A percentile compares a stretch with the other conserved stretches of the same genome.
phyloP scores from a whole-genome alignment of 2,888 invertebrate species.

The Thalpophila matura region DNA sequence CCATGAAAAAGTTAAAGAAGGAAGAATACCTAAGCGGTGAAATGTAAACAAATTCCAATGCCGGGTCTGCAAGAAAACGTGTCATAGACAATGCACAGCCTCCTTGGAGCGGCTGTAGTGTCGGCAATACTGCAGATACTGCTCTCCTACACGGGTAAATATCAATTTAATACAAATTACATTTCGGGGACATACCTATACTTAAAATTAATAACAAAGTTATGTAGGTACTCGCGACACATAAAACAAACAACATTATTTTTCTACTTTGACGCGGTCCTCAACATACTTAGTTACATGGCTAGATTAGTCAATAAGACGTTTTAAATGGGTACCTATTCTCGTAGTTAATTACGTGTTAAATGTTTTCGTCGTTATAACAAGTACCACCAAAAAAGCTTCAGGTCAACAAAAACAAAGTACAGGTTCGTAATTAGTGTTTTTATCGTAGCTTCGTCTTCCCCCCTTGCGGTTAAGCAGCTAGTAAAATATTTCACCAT shows the following conservation, averaged over 20 bases:
- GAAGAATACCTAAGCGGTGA: slow-evolving; percentile 54
- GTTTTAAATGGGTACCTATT: background rate
- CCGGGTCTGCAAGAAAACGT: slow-evolving; percentile 76
- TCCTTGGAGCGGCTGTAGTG: slow-evolving; percentile 83
- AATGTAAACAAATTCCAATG: slow-evolving; percentile 82
- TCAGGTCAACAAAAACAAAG: slow-evolving; percentile 63
- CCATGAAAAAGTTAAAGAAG: slow-evolving; percentile 79
- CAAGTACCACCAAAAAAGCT: slow-evolving; percentile 50
- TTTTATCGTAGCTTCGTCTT: slow-evolving; percentile 68
- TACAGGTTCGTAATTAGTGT: slow-evolving; percentile 72
- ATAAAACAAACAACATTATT: too few relatives aligned
- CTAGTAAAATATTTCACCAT: slow-evolving; percentile 66
- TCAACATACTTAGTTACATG: too few relatives aligned
- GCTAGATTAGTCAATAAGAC: background rate
- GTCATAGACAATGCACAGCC: slow-evolving; percentile 87
- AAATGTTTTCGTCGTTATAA: slow-evolving; percentile 53
- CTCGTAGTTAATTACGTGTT: slow-evolving; percentile 19
- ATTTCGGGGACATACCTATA: background rate
- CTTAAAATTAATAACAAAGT: background rate
- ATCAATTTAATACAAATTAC: slow-evolving; percentile 10
- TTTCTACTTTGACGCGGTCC: background rate
- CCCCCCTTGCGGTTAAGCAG: slow-evolving; percentile 65
- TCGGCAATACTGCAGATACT: slow-evolving; percentile 86
- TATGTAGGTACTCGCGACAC: background rate
- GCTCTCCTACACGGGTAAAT: slow-evolving; percentile 81